Conservation (phyloP, 2,888 invertebrate genomes). For the Thelaira solivaga region DNA sequence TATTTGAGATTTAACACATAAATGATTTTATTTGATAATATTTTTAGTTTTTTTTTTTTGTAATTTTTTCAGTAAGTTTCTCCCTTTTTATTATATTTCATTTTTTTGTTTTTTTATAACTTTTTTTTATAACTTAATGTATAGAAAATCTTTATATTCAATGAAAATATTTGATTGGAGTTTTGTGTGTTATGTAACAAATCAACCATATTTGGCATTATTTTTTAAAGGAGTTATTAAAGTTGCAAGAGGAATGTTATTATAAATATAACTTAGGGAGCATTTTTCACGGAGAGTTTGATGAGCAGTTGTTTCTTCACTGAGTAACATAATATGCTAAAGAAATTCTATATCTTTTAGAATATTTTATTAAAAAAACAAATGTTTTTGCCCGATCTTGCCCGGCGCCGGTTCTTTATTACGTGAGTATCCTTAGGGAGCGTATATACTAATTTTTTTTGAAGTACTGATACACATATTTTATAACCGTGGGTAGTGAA, state of each 20-base stretch:
- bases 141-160: slow-evolving; percentile 19
- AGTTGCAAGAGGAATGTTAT: background rate
- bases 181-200: slow-evolving; percentile 44
- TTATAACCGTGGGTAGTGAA: too few species aligned
- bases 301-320: too few species aligned
- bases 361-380: too few species aligned
- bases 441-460: too few species aligned
- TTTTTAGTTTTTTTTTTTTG: slow-evolving; percentile 32
- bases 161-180: slow-evolving; percentile 52
- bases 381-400: too few species aligned
- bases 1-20: slow-evolving; percentile 62
- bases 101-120: background rate
- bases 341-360: too few species aligned
- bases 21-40: slow-evolving; percentile 58
- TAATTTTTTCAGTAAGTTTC: slow-evolving; percentile 36
- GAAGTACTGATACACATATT: too few species aligned
- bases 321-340: too few species aligned
- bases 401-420: too few species aligned
- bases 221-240: slow-evolving; percentile 12
- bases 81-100: slow-evolving; percentile 8
- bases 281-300: too few species aligned
- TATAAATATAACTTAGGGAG: too few species aligned
- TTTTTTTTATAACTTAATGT: background rate
- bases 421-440: too few species aligned
- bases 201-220: slow-evolving; percentile 36